Evolutionary conservation across 2,888 invertebrate species (phyloP), one percentile per base, ranked within the genome.

Genomic region (Exephanes ischioxanthus): DNA sequence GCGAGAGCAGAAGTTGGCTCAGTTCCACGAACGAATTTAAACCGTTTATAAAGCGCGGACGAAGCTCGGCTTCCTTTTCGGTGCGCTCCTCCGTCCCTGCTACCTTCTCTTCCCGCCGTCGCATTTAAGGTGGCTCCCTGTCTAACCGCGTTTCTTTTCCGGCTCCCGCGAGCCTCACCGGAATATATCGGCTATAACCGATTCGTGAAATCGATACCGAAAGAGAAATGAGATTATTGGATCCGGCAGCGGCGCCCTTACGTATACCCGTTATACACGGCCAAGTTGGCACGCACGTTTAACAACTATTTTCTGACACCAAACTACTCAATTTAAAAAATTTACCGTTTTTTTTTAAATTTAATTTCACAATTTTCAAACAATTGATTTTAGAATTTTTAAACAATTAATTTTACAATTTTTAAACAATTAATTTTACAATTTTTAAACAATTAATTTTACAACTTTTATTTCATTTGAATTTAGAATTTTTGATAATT

Each of bases 181-280:
- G 78, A 80, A 83, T 79, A 70, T 81, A 58, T 58, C 58, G 14
- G 63, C 61, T 63, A 58, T 26, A 26, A 76, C 66, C 89, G 86
- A 77, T 83, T 70, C 84, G 75, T 87, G 92, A 91, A 91, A 92
- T 91, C 90, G 91, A 91, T 91, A 92, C 80, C 75, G 58, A 83
- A 26, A 58, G 86, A 89, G 89, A 91, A 92, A 92, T 88, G 89
- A 92, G 90, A 91, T 90, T 90, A 92, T 92, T 91, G 90, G 88
- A 92, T 92, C 86, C 90, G 91, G 89, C 89, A 86, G 76, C 58
- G 30, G 14, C 37, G 75, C 61, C 19, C 26, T 3, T 3, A 26
- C 3, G 41, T 33, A 58, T 41, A 41, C 26, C 51, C 58, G 45
- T 48, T 48, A 48, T 48, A 48, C 45, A 48, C 14, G 4, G 16